These are phyloP conservation scores for Holothuria glaberrima DNA, from an alignment of 35 echinoderm and acorn worm species.

Conservation along the genomic window DNA sequence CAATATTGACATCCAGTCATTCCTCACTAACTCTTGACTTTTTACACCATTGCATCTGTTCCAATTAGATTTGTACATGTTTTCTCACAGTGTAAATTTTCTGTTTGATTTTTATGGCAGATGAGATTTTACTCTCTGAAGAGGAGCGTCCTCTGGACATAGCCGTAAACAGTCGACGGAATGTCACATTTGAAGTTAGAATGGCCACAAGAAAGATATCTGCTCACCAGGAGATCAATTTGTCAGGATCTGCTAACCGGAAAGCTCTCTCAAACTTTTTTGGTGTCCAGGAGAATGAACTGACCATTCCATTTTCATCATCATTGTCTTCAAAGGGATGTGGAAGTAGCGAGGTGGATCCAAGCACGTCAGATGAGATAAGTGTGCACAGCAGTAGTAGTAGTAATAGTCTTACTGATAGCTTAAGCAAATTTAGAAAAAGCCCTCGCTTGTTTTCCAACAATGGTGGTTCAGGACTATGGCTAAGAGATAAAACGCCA, in stretches of 20 bases:
- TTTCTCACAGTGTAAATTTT: constrained; percentile 15
- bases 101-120: constrained; percentile 65
- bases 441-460: constrained; percentile 25
- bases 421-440: constrained; percentile 16
- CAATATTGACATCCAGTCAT: no score
- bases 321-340: background rate
- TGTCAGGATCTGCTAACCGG: constrained; percentile 13
- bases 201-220: constrained; percentile 51
- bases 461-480: constrained; percentile 60
- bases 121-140: constrained; percentile 87
- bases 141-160: constrained; percentile 89
- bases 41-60: no score
- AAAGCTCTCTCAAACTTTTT: constrained; percentile 89
- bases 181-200: constrained; percentile 77
- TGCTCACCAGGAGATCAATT: background rate
- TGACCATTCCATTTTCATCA: constrained; percentile 65
- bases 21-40: no score
- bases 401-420: constrained; percentile 50
- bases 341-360: constrained; percentile 25
- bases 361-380: constrained; percentile 55
- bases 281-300: constrained; percentile 77
- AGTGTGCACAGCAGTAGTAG: constrained; percentile 88
- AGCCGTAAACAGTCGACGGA: constrained; percentile 72
- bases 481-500: constrained; percentile 77
- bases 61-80: background rate